Percentiles rank a stretch among this genome's conserved stretches.
These are phyloP conservation scores for Augochlora pura DNA, from an alignment of 1,140 invertebrate species.

Conservation along the genomic window DNA sequence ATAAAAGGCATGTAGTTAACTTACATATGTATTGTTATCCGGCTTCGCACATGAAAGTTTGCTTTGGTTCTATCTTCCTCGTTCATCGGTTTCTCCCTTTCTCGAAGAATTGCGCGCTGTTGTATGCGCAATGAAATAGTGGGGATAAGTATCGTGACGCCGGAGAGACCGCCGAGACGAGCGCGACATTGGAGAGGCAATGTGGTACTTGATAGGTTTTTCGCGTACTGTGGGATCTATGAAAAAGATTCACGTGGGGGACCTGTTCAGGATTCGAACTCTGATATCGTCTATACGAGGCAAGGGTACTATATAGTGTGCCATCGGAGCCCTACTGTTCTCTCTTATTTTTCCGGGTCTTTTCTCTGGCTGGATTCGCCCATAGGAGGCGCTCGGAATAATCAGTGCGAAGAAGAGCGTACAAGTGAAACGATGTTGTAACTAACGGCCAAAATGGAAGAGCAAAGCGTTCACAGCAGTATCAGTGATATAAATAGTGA, in stretches of 20 bases:
- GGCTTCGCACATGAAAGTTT: too few relatives aligned
- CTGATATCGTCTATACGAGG: background rate
- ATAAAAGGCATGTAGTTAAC: too few relatives aligned
- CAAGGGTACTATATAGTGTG: slow-evolving; percentile 3
- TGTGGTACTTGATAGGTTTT: background rate
- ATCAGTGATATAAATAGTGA: slow-evolving; percentile 81
- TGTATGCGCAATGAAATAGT: too few relatives aligned
- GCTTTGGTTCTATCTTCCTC: too few relatives aligned
- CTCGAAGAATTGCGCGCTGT: too few relatives aligned
- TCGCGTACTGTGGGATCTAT: slow-evolving; percentile 5
- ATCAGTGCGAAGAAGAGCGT: slow-evolving; percentile 47
- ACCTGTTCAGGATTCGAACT: slow-evolving; percentile 23
- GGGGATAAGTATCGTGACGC: too few relatives aligned
- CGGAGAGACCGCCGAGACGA: too few relatives aligned
- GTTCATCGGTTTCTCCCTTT: too few relatives aligned
- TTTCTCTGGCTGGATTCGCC: slow-evolving; percentile 34
- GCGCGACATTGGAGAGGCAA: too few relatives aligned
- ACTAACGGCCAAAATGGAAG: slow-evolving; percentile 79
- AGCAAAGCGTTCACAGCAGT: slow-evolving; percentile 77
- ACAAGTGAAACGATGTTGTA: slow-evolving; percentile 72
- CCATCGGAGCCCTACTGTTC: slow-evolving; percentile 3
- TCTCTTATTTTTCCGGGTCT: slow-evolving; percentile 35
- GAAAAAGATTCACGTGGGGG: slow-evolving; percentile 24
- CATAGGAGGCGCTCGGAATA: slow-evolving; percentile 41
- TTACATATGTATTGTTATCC: too few relatives aligned